Base-by-base conservation (phyloP, 2,797 vertebrate genomes). In the Aulostomus chinensis region DNA sequence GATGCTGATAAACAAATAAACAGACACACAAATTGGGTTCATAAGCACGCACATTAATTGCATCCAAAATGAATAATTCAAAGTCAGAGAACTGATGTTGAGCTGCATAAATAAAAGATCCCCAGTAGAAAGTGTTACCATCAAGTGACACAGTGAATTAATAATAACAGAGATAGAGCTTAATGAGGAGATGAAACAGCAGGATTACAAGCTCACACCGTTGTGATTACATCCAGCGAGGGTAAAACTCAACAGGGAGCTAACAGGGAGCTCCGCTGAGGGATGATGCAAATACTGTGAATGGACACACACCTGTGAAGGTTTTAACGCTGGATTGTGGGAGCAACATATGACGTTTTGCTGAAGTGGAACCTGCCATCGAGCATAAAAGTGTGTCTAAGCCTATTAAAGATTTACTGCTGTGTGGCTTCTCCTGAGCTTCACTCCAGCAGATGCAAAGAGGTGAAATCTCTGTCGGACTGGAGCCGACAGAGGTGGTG, bases 11-110 rank as follows among this genome's bases (percentile, higher is more conserved):
- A 68, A 73, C 61, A 80, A 72, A 70, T 70, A 53, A 72, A 66
- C 35, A 59, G 47, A 68, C 35, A 64, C 25, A 13, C 3, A 52
- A 25, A 62, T 26, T 20, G 24, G 22, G 28, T 24, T 35, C 7
- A 52, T 3, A n/a, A 51, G 47, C 46, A 33, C 26, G 0, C 50
- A 42, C 56, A 68, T 38, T 64, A 56, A 89, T 73, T 88, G 67
- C 63, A 71, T 76, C 76, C 57, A 46, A 57, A 51, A 86, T 89
- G 68, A 90, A 90, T 89, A 80, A 89, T 88, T 89, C 78, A 92
- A 58, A 42, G 38, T 74, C 66, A 73, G 65, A 79, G 56, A 68
- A 48, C 40, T 60, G 63, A 73, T 55, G 63, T 76, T 28, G 57
- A 84, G 67, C 72, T 64, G 74, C 75, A 89, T 89, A 75, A 89